phyloP scores from a whole-genome alignment of 2,888 invertebrate genomes.

The Latrodectus elegans region DNA sequence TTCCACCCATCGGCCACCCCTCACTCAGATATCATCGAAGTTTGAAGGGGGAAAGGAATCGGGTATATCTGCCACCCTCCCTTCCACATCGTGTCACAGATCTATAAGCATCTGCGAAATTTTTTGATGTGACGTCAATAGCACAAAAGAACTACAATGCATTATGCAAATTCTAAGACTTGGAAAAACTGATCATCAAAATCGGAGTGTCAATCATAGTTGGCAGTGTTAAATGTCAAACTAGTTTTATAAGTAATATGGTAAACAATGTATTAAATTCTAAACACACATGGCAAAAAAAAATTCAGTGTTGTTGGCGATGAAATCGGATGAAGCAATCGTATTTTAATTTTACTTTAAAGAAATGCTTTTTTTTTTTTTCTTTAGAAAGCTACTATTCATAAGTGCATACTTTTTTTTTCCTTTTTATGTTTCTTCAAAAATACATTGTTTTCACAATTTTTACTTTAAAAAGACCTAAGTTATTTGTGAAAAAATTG shows the following conservation, averaged over 20 bases:
- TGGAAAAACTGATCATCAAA: conserved; percentile 14
- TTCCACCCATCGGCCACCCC: conserved; percentile 24
- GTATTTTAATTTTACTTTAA: background rate
- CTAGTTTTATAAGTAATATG: background rate
- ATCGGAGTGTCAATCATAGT: conserved; percentile 12
- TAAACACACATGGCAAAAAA: background rate
- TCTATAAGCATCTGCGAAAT: conserved; percentile 47
- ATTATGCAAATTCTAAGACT: conserved; percentile 37
- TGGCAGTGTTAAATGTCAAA: background rate
- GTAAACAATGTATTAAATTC: background rate
- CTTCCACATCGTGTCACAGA: conserved; percentile 61
- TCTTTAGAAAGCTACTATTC: background rate
- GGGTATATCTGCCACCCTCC: conserved; percentile 1
- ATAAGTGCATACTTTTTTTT: background rate
- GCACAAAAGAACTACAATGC: conserved; percentile 3
- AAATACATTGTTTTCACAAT: too few species aligned
- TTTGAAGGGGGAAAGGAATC: conserved; percentile 10
- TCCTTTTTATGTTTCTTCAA: too few species aligned
- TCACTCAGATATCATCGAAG: conserved; percentile 62
- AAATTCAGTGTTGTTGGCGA: background rate
- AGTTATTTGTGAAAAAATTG: too few species aligned
- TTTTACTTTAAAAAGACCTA: too few species aligned
- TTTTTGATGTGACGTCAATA: conserved; percentile 34
- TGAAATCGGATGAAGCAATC: background rate
- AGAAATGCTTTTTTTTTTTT: background rate